A percentile compares a stretch with the other conserved stretches of the same genome.
phyloP scores from a whole-genome alignment of 2,888 invertebrate species.

The Pharmacophagus antenor region DNA sequence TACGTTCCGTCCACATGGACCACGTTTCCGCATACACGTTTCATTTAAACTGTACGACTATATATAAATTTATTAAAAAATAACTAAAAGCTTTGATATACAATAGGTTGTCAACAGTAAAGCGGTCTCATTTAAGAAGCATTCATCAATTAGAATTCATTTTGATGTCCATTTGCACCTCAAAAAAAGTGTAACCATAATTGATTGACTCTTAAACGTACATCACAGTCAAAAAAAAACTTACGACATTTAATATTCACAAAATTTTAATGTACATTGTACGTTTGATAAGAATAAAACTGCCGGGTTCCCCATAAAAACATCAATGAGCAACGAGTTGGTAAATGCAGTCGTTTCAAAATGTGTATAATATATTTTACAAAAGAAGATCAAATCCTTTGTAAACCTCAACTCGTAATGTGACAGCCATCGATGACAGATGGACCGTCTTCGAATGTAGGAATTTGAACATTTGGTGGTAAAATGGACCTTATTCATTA shows the following conservation, averaged over 20 bases:
- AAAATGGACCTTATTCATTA: constrained; percentile 38
- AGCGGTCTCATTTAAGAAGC: constrained; percentile 21
- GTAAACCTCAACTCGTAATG: constrained; percentile 53
- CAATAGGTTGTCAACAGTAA: constrained; percentile 25
- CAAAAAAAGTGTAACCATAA: constrained; percentile 34
- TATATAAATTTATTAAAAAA: neutral
- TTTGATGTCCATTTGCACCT: constrained; percentile 51
- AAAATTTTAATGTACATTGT: neutral
- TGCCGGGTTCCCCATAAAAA: neutral
- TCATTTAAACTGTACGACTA: too few relatives aligned
- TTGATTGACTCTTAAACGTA: constrained; percentile 35
- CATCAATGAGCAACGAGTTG: constrained; percentile 28
- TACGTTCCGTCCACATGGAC: too few relatives aligned
- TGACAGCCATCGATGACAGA: constrained; percentile 74
- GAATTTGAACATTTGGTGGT: constrained; percentile 29
- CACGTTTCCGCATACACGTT: too few relatives aligned
- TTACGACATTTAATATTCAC: neutral
- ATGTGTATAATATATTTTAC: constrained; percentile 40
- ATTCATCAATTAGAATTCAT: constrained; percentile 42
- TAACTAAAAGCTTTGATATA: neutral
- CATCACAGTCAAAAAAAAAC: neutral
- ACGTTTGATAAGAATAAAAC: neutral
- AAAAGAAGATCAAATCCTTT: constrained; percentile 49
- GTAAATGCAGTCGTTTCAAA: constrained; percentile 8
- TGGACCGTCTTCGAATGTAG: constrained; percentile 43